phyloP scores from a whole-genome alignment of 35 echinoderm and acorn worm genomes.

The Chiridota heheva region DNA sequence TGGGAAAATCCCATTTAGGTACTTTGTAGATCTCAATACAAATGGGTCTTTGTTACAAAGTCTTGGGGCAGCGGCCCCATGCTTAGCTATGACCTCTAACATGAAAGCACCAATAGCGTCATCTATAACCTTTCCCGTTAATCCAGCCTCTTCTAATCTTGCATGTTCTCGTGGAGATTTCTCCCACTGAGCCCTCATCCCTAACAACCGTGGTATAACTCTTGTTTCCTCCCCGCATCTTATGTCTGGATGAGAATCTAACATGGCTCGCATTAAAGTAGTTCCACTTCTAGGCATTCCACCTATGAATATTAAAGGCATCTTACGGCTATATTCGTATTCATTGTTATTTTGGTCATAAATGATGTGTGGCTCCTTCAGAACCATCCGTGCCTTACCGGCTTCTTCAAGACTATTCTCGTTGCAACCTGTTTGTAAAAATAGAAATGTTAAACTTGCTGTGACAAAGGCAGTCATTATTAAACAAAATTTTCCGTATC shows the following conservation, averaged over 20 bases:
- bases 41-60: slow-evolving; percentile 99
- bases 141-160: slow-evolving; percentile 81
- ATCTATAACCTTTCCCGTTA: slow-evolving; percentile 78
- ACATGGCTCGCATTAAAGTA: slow-evolving; percentile 95
- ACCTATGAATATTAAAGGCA: slow-evolving; percentile 96
- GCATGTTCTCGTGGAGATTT: slow-evolving; percentile 82
- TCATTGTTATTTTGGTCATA: slow-evolving; percentile 64
- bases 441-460: slow-evolving; percentile 66
- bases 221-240: slow-evolving; percentile 95
- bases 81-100: slow-evolving; percentile 95
- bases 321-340: slow-evolving; percentile 76
- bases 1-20: slow-evolving; percentile 83
- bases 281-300: slow-evolving; percentile 95
- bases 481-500: slow-evolving; percentile 56
- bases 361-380: slow-evolving; percentile 49
- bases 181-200: slow-evolving; percentile 84
- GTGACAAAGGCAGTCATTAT: slow-evolving; percentile 67
- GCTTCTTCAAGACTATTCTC: slow-evolving; percentile 18
- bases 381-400: slow-evolving; percentile 47
- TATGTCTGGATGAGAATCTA: slow-evolving; percentile 84
- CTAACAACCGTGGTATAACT: slow-evolving; percentile 81
- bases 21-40: slow-evolving; percentile 80
- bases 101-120: slow-evolving; percentile 93
- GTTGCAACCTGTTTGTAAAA: slow-evolving; percentile 64
- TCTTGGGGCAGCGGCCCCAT: slow-evolving; percentile 76